These are phyloP conservation scores for Catagonus wagneri DNA, from an alignment of 2,113 vertebrate species.

Conservation along the genomic window DNA sequence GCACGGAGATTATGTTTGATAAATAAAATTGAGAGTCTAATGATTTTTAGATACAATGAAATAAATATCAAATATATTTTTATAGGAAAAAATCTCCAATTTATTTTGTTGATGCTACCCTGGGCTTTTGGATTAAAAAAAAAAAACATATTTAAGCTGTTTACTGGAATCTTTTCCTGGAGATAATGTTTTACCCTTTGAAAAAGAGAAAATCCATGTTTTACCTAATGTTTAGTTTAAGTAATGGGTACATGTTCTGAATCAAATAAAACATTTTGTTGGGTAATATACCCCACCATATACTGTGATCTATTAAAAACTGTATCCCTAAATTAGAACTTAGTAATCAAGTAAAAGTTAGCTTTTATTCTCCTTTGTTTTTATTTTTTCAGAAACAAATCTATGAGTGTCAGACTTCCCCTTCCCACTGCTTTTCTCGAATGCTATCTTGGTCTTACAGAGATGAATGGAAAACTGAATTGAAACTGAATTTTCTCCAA, in stretches of 20 bases:
- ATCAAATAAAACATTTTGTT: not conserved
- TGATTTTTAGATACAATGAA: not conserved
- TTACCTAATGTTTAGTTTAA: not conserved
- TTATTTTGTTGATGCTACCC: not conserved
- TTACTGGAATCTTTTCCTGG: not conserved
- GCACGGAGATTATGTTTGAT: not conserved
- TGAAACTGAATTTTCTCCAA: not conserved
- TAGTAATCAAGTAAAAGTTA: not conserved
- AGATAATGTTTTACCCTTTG: not conserved
- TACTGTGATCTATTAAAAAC: not conserved
- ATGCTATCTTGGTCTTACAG: not conserved
- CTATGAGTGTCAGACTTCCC: not conserved
- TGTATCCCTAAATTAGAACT: not conserved
- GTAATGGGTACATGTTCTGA: not conserved
- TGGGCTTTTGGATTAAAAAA: not conserved
- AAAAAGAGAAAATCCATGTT: not conserved
- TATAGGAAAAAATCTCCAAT: not conserved
- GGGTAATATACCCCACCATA: fast-evolving
- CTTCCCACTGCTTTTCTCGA: not conserved
- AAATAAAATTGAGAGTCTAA: not conserved
- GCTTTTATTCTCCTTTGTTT: not conserved
- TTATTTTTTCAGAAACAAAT: not conserved
- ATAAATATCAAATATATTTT: not conserved
- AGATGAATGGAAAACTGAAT: not conserved
- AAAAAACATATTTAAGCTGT: not conserved